A percentile compares a stretch with the other conserved stretches of the same genome.
These are phyloP conservation scores for Hypocryptadius cinnamomeus DNA, from an alignment of 2,113 vertebrate genomes.

Conservation along the genomic window DNA sequence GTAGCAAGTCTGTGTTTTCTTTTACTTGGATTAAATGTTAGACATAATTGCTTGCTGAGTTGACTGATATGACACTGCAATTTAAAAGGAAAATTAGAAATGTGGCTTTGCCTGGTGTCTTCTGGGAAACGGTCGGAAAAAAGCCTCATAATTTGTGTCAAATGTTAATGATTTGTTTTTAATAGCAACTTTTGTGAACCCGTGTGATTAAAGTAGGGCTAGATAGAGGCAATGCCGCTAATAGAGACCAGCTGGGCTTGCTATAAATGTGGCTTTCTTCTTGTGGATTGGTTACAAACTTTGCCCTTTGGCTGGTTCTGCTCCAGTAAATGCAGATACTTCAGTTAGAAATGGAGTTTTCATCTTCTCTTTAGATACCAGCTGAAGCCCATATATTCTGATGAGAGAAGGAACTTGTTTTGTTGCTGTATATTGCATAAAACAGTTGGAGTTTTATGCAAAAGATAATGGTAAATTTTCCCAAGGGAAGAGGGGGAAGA, in stretches of 20 bases:
- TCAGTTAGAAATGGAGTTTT: background rate
- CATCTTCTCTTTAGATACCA: background rate
- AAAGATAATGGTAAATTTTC: background rate
- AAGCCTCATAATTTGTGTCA: background rate
- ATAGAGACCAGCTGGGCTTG: background rate
- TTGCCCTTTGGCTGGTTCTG: slow-evolving; percentile 12
- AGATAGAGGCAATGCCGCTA: background rate
- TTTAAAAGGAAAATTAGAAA: background rate
- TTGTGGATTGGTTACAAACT: background rate
- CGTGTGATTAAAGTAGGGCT: background rate
- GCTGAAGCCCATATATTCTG: background rate
- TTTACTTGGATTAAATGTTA: background rate
- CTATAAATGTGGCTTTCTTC: background rate
- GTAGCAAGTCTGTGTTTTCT: background rate
- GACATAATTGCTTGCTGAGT: background rate
- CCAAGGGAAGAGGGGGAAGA: background rate
- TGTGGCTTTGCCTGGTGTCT: background rate
- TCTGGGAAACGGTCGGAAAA: background rate
- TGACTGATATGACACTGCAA: background rate
- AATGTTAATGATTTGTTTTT: background rate
- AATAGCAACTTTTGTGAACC: background rate
- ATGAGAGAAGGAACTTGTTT: background rate
- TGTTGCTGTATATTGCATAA: background rate
- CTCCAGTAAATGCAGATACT: background rate
- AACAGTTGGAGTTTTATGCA: slow-evolving; percentile 27